Conservation (phyloP, 2,797 vertebrate genomes). For the Chelidonichthys spinosus region DNA sequence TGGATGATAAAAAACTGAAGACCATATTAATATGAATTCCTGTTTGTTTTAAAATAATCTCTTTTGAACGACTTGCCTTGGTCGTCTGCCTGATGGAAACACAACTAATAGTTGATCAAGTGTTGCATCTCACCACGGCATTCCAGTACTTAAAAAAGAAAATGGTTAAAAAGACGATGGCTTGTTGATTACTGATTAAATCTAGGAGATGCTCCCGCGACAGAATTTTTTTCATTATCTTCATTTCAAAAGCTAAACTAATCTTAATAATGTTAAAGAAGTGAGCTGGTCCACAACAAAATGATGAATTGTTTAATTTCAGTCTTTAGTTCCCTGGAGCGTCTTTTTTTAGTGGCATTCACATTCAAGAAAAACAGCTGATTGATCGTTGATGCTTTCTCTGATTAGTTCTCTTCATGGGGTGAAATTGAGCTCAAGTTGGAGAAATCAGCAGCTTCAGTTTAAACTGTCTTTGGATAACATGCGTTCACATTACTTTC, state of each 20-base stretch:
- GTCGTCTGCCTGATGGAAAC: background rate
- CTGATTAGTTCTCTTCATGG: background rate
- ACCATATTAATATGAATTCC: too few relatives aligned
- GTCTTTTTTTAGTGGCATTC: background rate
- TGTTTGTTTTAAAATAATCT: too few relatives aligned
- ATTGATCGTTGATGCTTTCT: background rate
- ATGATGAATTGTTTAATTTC: conserved; percentile 16
- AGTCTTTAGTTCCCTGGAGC: background rate
- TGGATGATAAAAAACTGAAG: too few relatives aligned
- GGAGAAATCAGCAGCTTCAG: background rate
- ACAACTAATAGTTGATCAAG: background rate
- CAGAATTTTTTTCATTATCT: background rate
- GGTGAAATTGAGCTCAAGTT: background rate
- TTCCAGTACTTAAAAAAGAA: background rate
- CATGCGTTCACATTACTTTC: too few relatives aligned
- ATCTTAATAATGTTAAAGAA: background rate
- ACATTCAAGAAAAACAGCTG: background rate
- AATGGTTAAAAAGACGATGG: background rate
- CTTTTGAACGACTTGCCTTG: too few relatives aligned
- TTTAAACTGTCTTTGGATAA: background rate
- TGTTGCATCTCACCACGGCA: background rate
- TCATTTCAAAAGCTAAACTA: conserved; percentile 4
- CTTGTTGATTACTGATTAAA: background rate
- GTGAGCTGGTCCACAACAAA: background rate
- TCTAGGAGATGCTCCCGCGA: too few relatives aligned